Percentiles rank a stretch among this genome's conserved stretches.
phyloP scores from a whole-genome alignment of 2,888 invertebrate genomes.

The Napeogenes inachia region DNA sequence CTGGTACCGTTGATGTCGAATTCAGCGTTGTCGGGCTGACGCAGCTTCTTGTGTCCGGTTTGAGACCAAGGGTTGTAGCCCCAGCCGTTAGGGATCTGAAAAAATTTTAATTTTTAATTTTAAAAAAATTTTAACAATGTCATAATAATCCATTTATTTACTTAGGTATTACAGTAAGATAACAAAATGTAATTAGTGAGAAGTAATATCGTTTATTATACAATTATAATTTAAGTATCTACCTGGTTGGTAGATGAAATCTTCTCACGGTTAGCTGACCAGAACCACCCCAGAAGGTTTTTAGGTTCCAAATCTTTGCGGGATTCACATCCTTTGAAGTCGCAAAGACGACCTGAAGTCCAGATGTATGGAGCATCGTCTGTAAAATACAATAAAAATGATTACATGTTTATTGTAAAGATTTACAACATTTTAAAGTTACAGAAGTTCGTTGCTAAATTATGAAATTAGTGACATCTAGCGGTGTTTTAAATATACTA shows the following conservation, averaged over 20 bases:
- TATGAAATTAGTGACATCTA: too few relatives aligned
- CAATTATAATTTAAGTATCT: constrained; percentile 42
- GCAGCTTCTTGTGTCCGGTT: constrained; percentile 92
- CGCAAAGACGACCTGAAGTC: constrained; percentile 94
- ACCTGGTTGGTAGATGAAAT: constrained; percentile 88
- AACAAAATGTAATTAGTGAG: background rate
- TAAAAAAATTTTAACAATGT: background rate
- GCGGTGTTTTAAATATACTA: too few relatives aligned
- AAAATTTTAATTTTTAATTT: constrained; percentile 13
- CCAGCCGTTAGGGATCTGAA: constrained; percentile 81
- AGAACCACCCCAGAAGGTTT: constrained; percentile 92
- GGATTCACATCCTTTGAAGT: constrained; percentile 94
- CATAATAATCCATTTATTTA: too few relatives aligned
- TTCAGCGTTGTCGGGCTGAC: constrained; percentile 94
- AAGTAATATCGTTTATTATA: background rate
- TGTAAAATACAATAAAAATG: constrained; percentile 46
- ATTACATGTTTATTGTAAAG: background rate
- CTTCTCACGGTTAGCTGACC: constrained; percentile 93
- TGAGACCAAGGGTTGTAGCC: constrained; percentile 94
- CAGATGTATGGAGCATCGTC: constrained; percentile 95
- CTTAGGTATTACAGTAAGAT: background rate
- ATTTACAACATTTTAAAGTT: background rate
- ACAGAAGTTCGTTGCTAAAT: too few relatives aligned
- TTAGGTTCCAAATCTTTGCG: constrained; percentile 92
- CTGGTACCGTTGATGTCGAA: constrained; percentile 92